phyloP scores from a whole-genome alignment of 2,888 invertebrate species.

The Drosophila dives region DNA sequence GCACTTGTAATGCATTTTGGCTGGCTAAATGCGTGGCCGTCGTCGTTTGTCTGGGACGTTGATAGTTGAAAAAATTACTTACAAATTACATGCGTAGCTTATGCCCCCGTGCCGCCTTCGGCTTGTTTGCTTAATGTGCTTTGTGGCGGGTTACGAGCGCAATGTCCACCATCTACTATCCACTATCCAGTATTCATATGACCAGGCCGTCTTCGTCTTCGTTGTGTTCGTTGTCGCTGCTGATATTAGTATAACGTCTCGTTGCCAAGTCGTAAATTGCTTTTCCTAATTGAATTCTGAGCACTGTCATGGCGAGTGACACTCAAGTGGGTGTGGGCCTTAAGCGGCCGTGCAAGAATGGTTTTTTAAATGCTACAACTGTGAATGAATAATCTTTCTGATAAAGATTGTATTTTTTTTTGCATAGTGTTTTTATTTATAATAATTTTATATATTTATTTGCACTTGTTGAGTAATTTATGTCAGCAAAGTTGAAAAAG shows the following conservation, averaged over 20 bases:
- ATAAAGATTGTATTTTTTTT: background rate
- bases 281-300: constrained; percentile 78
- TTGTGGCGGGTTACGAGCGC: constrained; percentile 61
- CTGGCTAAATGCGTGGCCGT: constrained; percentile 64
- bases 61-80: constrained; percentile 81
- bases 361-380: constrained; percentile 16
- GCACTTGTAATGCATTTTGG: constrained; percentile 59
- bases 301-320: constrained; percentile 67
- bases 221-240: constrained; percentile 30
- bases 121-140: constrained; percentile 75
- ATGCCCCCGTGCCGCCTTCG: constrained; percentile 78
- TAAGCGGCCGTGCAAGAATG: constrained; percentile 37
- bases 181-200: constrained; percentile 21
- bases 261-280: constrained; percentile 75
- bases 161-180: constrained; percentile 21
- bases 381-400: constrained; percentile 18
- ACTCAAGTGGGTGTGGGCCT: constrained; percentile 57
- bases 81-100: constrained; percentile 81
- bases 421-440: constrained; percentile 7
- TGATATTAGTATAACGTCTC: constrained; percentile 73
- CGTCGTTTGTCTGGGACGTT: constrained; percentile 69
- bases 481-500: constrained; percentile 10
- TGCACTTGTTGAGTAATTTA: constrained; percentile 27
- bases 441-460: constrained; percentile 2
- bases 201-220: constrained; percentile 17